Evolutionary conservation across 2,113 vertebrate species (phyloP).

Genomic region (Austrofundulus limnaeus): DNA sequence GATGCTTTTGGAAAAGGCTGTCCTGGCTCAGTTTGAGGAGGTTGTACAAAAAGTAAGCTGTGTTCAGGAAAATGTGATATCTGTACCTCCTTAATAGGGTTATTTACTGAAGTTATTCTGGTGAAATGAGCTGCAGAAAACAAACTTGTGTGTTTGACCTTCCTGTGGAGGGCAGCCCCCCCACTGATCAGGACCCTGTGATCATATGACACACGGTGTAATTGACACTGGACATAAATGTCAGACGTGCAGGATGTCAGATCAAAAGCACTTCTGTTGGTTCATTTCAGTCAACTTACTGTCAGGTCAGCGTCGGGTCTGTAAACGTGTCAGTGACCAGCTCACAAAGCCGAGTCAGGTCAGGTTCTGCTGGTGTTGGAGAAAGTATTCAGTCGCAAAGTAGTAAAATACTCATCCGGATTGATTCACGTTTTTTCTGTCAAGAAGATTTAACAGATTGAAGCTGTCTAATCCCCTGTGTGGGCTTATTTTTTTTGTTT

Average conservation of each 20-base stretch:
- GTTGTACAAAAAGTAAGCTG: no score
- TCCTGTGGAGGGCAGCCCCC: not conserved
- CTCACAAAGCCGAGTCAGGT: not conserved
- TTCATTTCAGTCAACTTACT: slow-evolving; percentile 5
- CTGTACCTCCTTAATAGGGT: no score
- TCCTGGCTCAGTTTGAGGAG: no score
- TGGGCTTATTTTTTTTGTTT: slow-evolving; percentile 13
- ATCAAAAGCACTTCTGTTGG: slow-evolving; percentile 5
- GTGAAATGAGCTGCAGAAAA: not conserved
- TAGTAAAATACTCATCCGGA: slow-evolving; percentile 5
- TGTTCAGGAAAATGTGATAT: no score
- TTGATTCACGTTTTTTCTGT: slow-evolving; percentile 6
- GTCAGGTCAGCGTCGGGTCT: slow-evolving; percentile 7
- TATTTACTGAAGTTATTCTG: not conserved
- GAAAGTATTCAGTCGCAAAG: no score
- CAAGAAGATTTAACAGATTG: slow-evolving; percentile 27
- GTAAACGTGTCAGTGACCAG: slow-evolving; percentile 1
- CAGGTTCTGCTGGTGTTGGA: no score
- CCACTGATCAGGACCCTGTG: not conserved
- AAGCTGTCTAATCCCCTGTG: slow-evolving; percentile 14
- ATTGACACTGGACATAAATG: not conserved
- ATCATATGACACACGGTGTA: not conserved
- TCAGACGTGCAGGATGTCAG: slow-evolving; percentile 2
- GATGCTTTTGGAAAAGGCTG: no score
- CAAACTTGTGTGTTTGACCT: slow-evolving; percentile 2